A percentile compares a stretch with the other conserved stretches of the same genome.
Evolutionary conservation across 1,140 invertebrate species (phyloP).

Genomic region (Ctenoplectra terminalis): DNA sequence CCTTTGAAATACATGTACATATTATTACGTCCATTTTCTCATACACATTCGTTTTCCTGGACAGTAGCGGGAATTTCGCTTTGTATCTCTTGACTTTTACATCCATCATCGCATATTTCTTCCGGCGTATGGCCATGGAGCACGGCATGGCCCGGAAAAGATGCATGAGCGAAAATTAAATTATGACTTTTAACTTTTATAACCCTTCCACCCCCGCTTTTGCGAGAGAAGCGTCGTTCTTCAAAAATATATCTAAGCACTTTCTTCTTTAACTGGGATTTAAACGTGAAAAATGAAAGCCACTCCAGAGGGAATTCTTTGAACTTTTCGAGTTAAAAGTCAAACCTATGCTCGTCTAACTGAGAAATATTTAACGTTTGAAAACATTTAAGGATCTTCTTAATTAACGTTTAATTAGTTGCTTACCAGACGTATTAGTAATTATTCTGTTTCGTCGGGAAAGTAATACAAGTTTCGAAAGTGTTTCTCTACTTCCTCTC

Average conservation of each 20-base stretch:
- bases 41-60: slow-evolving; percentile 39
- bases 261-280: background rate
- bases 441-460: no score
- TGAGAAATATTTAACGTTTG: no score
- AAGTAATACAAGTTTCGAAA: no score
- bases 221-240: background rate
- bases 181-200: slow-evolving; percentile 29
- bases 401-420: background rate
- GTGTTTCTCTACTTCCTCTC: no score
- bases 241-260: background rate
- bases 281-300: background rate
- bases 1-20: slow-evolving; percentile 45
- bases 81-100: slow-evolving; percentile 50
- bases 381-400: background rate
- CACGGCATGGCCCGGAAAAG: background rate
- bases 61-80: slow-evolving; percentile 22
- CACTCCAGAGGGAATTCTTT: background rate
- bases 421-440: no score
- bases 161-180: slow-evolving; percentile 38
- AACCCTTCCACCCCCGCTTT: background rate
- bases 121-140: slow-evolving; percentile 14
- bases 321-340: background rate
- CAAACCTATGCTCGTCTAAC: background rate
- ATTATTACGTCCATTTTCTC: slow-evolving; percentile 43
- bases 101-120: slow-evolving; percentile 45